Base-by-base conservation (phyloP, 1,140 invertebrate species). In the Polypedilum vanderplanki region DNA sequence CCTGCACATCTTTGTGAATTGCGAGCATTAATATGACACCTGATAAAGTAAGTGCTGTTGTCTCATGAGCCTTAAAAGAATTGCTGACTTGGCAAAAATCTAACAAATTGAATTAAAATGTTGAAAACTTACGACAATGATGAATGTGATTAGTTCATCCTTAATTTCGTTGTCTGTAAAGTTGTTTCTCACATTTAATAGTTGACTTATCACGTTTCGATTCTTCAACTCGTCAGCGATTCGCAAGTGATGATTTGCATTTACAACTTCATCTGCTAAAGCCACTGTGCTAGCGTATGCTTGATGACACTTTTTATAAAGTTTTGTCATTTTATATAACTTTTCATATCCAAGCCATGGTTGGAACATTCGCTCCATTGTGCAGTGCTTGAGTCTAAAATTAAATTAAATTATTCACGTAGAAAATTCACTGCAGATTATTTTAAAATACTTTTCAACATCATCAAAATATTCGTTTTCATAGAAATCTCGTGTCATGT, bases 131-230 rank as follows among this genome's bases (percentile, higher is more conserved):
- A 70, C 65, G 82, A 88, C 88, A 77, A 90, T 88, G 76, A 89
- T 91, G 78, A 93, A 91, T 0, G 90, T 92, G 77, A 92, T 90
- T 8, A 91, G 89, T 83, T 92, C 90, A 78, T 92, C 90, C 15
- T 88, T 82, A 24, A 92, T 84, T 77, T 90, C 84, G 64, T 86
- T 83, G 75, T 87, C 83, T 0, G 83, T 79, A 46, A 89, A 82
- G 74, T 79, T 78, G 10, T 76, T 73, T 41, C 79, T 80, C 10
- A 77, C 74, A 41, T 82, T 76, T 17, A 79, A 77, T 12, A 57
- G n/a, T 57, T 57, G 46, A 57, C 46, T 57, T 4, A 57, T 57
- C 46, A 57, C 12, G 12, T 57, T 57, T 1, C n/a, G 46, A 57
- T 57, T 57, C 10, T 57, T 57, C 4, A 57, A 3, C n/a, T 57